These are phyloP conservation scores for Netelia inedita DNA, from an alignment of 2,888 invertebrate genomes.

Conservation along the genomic window DNA sequence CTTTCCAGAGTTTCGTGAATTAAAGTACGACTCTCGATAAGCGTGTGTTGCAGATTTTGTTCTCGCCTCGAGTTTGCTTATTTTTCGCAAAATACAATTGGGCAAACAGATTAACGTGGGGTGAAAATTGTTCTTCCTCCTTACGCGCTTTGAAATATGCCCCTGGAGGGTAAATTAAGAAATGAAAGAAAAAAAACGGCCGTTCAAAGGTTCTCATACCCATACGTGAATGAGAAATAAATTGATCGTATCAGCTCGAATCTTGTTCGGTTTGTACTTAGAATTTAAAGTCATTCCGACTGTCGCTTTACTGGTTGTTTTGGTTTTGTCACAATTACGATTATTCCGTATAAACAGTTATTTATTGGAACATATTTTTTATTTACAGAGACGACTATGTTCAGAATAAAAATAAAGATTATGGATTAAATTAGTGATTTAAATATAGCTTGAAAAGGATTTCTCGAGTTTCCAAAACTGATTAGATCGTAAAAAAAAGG, in stretches of 20 bases:
- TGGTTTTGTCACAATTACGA: neutral
- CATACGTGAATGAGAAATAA: no score
- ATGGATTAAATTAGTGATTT: neutral
- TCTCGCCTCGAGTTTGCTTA: no score
- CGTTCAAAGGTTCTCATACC: neutral
- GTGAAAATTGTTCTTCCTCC: no score
- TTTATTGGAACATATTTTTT: neutral
- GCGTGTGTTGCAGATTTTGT: no score
- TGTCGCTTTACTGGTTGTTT: no score
- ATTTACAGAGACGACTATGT: neutral
- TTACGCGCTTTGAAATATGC: neutral
- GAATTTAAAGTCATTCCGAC: no score
- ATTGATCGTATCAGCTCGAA: no score
- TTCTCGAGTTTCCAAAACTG: neutral
- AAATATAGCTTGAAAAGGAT: neutral
- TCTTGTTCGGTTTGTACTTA: no score
- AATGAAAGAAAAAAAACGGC: neutral
- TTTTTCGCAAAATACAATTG: no score
- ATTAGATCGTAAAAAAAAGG: neutral
- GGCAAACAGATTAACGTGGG: no score
- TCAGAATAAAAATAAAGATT: neutral
- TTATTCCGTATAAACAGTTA: neutral
- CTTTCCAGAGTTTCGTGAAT: no score
- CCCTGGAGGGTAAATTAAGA: neutral
- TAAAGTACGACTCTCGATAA: no score